Conservation (phyloP, 1,140 invertebrate genomes). For the Procambarus clarkii region DNA sequence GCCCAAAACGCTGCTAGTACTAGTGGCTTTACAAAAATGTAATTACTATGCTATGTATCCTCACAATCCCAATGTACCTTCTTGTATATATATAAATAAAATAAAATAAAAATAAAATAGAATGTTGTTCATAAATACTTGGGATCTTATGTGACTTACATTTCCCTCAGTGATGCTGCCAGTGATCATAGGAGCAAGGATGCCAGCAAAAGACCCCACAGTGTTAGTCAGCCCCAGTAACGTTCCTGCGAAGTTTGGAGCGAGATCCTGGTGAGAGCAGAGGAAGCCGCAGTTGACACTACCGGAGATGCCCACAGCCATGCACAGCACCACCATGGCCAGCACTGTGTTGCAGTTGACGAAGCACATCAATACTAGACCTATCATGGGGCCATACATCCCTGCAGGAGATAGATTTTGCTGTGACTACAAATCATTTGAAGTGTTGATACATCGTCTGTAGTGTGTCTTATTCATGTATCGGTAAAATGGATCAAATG, state of each 20-base stretch:
- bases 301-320: conserved; percentile 25
- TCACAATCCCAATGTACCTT: no score
- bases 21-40: no score
- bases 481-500: no score
- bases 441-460: no score
- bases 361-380: conserved; percentile 76
- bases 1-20: no score
- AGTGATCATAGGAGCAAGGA: conserved; percentile 42
- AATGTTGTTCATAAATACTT: neutral
- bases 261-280: conserved; percentile 48
- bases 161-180: conserved; percentile 47
- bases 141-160: conserved; percentile 1
- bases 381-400: conserved; percentile 84
- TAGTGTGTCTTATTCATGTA: no score
- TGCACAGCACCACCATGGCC: conserved; percentile 44
- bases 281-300: conserved; percentile 44
- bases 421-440: no score
- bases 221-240: conserved; percentile 49
- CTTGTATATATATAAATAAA: no score
- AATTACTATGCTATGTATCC: no score
- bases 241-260: conserved; percentile 47
- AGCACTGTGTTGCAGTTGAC: conserved; percentile 50
- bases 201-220: conserved; percentile 31
- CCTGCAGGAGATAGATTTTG: conserved; percentile 75
- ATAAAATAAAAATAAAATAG: neutral